Base-by-base conservation (phyloP, 2,113 vertebrate genomes). In the Lepisosteus oculatus region DNA sequence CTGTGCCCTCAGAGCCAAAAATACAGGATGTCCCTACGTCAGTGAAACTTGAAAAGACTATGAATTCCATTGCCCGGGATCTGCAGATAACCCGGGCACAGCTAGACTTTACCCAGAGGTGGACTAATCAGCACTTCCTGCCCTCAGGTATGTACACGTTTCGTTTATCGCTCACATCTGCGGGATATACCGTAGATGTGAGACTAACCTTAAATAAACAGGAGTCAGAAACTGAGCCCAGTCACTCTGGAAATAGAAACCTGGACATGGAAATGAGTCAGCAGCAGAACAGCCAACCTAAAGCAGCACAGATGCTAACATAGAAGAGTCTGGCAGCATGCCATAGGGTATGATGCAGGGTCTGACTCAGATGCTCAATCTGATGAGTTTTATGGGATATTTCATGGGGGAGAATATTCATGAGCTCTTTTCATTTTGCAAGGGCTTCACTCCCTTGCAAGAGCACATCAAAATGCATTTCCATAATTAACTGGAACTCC, bases 111-210 rank as follows among this genome's bases (percentile, higher is more conserved):
- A 77, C 87, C 0, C 82, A 84, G 51, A 87, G 72, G 56, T 92
- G 88, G 80, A 84, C 77, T 0, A 79, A 80, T 6, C 79, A 80
- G 71, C 85, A 72, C 66, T 51, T 84, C 63, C 80, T 96, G 77
- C 97, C 97, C 0, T 90, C 92, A 91, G 96, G 97, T 97, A 84
- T 92, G 88, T 79, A 68, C 64, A 2, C 0, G 0, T 0, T 1
- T 72, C 64, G 43, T 4, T 51, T 3, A 61, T 65, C 42, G 42
- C 62, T 65, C 62, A 65, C 62, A 65, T 29, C 4, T 65, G 42
- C 29, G 8, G 17, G 6, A 65, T 29, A 65, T 65, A 7, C n/a
- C 42, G 29, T 29, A 29, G 29, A 29, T 29, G 29, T 29, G 29
- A 29, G 62, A 43, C 29, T 65, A 43, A 41, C 62, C 42, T 65